A percentile compares a stretch with the other conserved stretches of the same genome.
phyloP scores from a whole-genome alignment of 2,797 vertebrate species.

The Gallinago solitaria region DNA sequence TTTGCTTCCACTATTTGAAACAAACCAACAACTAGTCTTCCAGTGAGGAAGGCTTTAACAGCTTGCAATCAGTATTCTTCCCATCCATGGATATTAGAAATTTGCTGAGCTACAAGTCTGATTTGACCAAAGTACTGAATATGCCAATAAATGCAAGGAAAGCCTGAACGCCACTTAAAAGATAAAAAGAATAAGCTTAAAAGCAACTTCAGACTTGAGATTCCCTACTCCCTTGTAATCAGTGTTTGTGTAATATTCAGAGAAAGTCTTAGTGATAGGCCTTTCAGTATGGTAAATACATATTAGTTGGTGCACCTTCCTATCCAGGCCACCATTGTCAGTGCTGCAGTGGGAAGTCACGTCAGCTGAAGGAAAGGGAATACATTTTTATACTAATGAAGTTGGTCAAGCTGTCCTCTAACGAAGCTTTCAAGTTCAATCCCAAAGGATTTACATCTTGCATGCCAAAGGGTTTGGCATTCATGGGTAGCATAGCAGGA shows the following conservation, averaged over 20 bases:
- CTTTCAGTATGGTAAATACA: neutral
- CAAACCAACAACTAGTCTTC: neutral
- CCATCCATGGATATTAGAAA: neutral
- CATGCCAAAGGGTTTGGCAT: conserved; percentile 20
- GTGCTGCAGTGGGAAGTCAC: neutral
- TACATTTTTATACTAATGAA: conserved; percentile 38
- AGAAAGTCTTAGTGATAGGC: neutral
- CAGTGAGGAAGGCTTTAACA: neutral
- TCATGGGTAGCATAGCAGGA: neutral
- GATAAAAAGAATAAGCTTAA: neutral
- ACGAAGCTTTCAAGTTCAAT: conserved; percentile 1
- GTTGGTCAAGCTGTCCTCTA: conserved; percentile 48
- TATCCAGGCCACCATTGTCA: neutral
- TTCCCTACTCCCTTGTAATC: neutral
- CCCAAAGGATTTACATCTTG: neutral
- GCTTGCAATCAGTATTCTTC: neutral
- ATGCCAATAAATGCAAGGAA: neutral
- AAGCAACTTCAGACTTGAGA: neutral
- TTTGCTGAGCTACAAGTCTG: neutral
- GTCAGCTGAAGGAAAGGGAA: neutral
- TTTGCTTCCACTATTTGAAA: neutral
- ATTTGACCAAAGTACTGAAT: neutral
- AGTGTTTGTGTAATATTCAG: neutral
- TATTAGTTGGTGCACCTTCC: neutral
- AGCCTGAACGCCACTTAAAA: neutral